A percentile compares a stretch with the other conserved stretches of the same genome.
phyloP scores from a whole-genome alignment of 2,797 vertebrate genomes.

The Merluccius polli region DNA sequence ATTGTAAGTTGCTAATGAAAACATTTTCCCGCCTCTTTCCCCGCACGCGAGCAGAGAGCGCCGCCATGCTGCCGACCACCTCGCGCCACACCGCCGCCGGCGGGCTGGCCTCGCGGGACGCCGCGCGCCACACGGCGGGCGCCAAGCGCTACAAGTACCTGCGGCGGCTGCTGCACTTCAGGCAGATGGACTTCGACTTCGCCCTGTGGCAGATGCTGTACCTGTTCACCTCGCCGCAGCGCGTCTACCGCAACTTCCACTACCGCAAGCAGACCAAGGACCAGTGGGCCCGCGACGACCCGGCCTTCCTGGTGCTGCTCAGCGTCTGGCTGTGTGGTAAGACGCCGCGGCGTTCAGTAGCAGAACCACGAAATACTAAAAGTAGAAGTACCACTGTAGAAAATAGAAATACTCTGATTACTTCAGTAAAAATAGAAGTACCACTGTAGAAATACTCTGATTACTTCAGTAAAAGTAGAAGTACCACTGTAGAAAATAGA shows the following conservation, averaged over 20 bases:
- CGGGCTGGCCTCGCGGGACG: slow-evolving; percentile 74
- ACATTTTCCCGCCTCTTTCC: not conserved
- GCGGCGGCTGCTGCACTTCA: slow-evolving; percentile 85
- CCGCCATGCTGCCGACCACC: slow-evolving; percentile 88
- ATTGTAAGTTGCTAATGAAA: too few relatives aligned
- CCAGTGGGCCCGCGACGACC: slow-evolving; percentile 97
- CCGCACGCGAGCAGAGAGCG: not conserved
- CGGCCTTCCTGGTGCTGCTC: slow-evolving; percentile 91
- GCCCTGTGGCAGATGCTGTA: slow-evolving; percentile 98
- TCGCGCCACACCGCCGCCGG: slow-evolving; percentile 74
- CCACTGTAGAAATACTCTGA: too few relatives aligned
- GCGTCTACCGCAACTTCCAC: slow-evolving; percentile 98
- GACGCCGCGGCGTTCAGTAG: too few relatives aligned
- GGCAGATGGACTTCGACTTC: slow-evolving; percentile 97
- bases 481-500: too few relatives aligned
- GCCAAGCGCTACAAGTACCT: slow-evolving; percentile 98
- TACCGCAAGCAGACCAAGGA: slow-evolving; percentile 99
- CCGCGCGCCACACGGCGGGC: slow-evolving; percentile 88
- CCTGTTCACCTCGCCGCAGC: slow-evolving; percentile 93
- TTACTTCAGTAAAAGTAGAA: too few relatives aligned
- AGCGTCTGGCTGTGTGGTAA: slow-evolving; percentile 92
- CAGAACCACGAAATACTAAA: too few relatives aligned
- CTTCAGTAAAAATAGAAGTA: too few relatives aligned
- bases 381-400: too few relatives aligned
- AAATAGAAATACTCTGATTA: too few relatives aligned